Percentiles rank a stretch among this genome's conserved stretches.
Evolutionary conservation across 2,113 vertebrate genomes (phyloP).

Genomic region (Daphoenositta chrysoptera): DNA sequence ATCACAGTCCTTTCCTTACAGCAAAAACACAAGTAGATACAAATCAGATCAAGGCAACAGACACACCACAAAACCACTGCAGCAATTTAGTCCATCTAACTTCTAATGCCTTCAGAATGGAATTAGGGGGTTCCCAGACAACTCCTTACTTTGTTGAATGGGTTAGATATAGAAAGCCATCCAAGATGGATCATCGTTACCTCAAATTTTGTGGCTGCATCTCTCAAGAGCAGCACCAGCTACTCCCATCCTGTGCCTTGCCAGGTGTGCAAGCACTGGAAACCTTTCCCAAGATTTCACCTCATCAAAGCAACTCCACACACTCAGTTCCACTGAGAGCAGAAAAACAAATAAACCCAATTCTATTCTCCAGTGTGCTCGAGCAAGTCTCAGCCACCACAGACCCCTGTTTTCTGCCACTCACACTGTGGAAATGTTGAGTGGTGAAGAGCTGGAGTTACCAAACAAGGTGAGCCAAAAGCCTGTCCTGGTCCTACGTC

Average conservation of each 20-base stretch:
- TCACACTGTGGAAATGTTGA: neutral
- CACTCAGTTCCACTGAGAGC: neutral
- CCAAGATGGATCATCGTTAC: neutral
- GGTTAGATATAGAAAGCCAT: neutral
- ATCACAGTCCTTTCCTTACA: neutral
- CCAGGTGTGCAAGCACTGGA: neutral
- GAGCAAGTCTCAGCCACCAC: neutral
- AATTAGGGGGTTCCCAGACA: neutral
- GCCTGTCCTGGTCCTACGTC: rapidly evolving
- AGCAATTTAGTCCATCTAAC: neutral
- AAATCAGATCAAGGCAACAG: neutral
- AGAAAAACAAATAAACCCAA: neutral
- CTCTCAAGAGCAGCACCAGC: neutral
- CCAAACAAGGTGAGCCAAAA: neutral
- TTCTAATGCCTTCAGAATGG: neutral
- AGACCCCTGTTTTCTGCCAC: neutral
- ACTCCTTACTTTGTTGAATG: neutral
- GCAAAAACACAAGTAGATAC: neutral
- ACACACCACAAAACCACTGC: neutral
- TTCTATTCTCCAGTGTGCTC: neutral
- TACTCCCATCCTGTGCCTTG: neutral
- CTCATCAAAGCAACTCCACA: neutral
- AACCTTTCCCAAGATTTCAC: neutral
- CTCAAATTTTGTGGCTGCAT: neutral
- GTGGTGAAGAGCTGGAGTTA: neutral